Conservation (phyloP, 2,797 vertebrate species). For the Poecilia wingei region DNA sequence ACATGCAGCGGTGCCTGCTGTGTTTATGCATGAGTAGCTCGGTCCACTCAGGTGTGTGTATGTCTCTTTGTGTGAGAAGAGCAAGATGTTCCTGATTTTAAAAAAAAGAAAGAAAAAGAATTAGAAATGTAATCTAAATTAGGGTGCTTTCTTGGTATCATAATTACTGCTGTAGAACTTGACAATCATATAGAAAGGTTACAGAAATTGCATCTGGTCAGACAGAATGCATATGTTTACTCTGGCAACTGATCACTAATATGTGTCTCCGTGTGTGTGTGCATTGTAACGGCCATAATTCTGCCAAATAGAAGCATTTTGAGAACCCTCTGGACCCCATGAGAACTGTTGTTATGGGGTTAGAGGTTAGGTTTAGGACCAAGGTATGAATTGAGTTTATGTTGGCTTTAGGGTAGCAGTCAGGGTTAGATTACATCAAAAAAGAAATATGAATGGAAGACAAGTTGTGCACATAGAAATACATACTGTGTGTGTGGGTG, state of each 20-base stretch:
- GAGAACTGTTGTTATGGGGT: too few relatives aligned
- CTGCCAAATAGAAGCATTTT: too few relatives aligned
- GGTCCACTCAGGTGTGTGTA: constrained; percentile 5
- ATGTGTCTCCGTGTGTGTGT: not conserved
- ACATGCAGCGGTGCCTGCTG: constrained; percentile 28
- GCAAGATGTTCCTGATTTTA: not conserved
- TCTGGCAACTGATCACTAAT: not conserved
- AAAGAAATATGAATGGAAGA: too few relatives aligned
- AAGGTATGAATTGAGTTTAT: too few relatives aligned
- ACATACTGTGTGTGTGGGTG: too few relatives aligned
- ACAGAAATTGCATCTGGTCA: not conserved
- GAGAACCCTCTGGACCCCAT: too few relatives aligned
- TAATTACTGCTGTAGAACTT: not conserved
- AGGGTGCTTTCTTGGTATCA: not conserved
- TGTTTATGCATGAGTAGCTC: constrained; percentile 46
- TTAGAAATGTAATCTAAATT: not conserved
- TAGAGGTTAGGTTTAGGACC: too few relatives aligned
- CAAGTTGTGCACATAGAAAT: too few relatives aligned
- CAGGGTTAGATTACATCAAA: too few relatives aligned
- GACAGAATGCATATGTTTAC: not conserved
- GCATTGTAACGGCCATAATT: too few relatives aligned
- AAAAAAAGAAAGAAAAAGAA: not conserved
- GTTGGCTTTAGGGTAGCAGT: too few relatives aligned
- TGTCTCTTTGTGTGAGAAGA: constrained; percentile 3
- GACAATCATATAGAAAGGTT: not conserved